Evolutionary conservation across 2,888 invertebrate genomes (phyloP), one percentile per base, ranked within the genome.

Genomic region (Mimachlamys varia): DNA sequence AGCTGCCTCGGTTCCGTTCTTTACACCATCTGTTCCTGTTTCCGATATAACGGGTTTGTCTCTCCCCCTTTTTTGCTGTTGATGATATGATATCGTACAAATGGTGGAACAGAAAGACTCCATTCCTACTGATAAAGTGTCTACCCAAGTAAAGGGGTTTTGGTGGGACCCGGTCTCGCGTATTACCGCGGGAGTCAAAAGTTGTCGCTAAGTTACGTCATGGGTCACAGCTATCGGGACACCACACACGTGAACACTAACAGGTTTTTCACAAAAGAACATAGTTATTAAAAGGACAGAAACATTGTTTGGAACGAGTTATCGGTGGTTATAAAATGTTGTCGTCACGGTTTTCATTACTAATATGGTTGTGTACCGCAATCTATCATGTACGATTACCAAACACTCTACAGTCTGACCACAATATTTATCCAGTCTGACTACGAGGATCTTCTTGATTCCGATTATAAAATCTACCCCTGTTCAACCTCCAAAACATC

Each of bases 11-110:
- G 76, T 33, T 76, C 76, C 76, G 33, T 76, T 76, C 76, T 76
- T 76, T 76, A 76, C 13, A 76, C 76, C 76, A 76, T 76, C 76
- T 76, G 76, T 76, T 76, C 76, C 76, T 76, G 76, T 76, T 76
- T 76, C 76, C 76, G 76, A 27, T 76, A 5, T 76, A 33, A 76
- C 76, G 33, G 33, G 76, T 76, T 19, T 33, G 76, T 33, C 27
- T 76, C 33, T 27, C 76, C 1, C 7, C 27, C 27, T 10, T 76
- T 76, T 76, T 76, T 27, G 27, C 27, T 76, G 76, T 76, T 76
- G 76, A 12, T 33, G 76, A 76, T 76, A 76, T 33, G 76, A 76
- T 76, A 76, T 76, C 76, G 76, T 76, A 17, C 27, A 76, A 76
- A 76, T 76, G 76, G 12, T 27, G 76, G 27, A 33, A 33, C 33